Evolutionary conservation across 2,113 vertebrate genomes (phyloP).

Genomic region (Heterochromis multidens): DNA sequence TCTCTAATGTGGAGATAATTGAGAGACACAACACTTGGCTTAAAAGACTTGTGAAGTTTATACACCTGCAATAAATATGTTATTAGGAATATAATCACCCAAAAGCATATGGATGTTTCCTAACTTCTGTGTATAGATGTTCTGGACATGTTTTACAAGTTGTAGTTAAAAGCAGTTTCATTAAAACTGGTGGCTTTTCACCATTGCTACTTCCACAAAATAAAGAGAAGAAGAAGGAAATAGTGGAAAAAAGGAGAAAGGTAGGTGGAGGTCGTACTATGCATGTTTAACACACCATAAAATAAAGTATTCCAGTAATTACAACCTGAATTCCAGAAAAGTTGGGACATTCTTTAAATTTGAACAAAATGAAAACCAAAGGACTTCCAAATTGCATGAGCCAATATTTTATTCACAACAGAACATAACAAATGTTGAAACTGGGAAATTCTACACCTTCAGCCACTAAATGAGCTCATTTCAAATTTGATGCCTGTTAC

Average conservation of each 20-base stretch:
- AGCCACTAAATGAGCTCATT: no score
- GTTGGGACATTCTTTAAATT: no score
- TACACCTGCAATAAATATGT: neutral
- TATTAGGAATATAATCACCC: neutral
- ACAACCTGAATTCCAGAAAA: no score
- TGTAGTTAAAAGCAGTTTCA: neutral
- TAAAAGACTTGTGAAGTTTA: neutral
- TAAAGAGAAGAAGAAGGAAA: neutral
- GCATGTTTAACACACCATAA: neutral
- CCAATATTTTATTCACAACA: no score
- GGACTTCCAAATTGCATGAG: no score
- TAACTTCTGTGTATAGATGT: neutral
- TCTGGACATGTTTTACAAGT: neutral
- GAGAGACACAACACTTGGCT: constrained; percentile 2
- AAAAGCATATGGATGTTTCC: neutral
- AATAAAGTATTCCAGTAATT: neutral
- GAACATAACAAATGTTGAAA: no score
- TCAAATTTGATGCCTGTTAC: no score
- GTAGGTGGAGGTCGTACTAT: neutral
- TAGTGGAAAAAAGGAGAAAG: neutral
- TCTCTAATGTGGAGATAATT: neutral
- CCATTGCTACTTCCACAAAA: neutral
- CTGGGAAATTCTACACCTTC: no score
- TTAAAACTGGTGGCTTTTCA: neutral
- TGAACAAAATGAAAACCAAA: no score